phyloP scores from a whole-genome alignment of 1,140 invertebrate genomes.

The Acromyrmex echinatior region DNA sequence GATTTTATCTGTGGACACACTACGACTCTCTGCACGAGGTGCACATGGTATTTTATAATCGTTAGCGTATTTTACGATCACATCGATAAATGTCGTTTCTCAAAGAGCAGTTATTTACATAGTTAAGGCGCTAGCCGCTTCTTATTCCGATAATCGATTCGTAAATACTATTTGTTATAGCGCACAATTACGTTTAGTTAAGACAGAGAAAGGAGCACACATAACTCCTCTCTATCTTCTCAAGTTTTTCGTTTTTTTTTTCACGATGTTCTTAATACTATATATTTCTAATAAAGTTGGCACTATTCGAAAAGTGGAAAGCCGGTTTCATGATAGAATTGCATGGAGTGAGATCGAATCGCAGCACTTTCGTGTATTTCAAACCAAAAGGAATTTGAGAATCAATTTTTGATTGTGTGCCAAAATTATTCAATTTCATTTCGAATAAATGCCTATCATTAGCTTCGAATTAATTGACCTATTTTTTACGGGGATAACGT shows the following conservation, averaged over 20 bases:
- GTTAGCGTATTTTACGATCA: conserved; percentile 52
- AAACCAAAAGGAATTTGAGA: not conserved
- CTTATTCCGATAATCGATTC: conserved; percentile 39
- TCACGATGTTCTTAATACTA: conserved; percentile 37
- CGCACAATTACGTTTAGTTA: conserved; percentile 33
- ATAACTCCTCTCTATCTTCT: not conserved
- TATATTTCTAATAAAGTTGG: conserved; percentile 41
- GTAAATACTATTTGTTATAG: conserved; percentile 49
- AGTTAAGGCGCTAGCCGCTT: conserved; percentile 59
- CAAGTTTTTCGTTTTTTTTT: conserved; percentile 17
- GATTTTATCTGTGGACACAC: conserved; percentile 17
- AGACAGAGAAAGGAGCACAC: conserved; percentile 7
- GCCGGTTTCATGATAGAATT: not conserved
- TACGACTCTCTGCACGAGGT: not conserved
- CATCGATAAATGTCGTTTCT: conserved; percentile 35
- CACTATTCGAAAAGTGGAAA: conserved; percentile 35
- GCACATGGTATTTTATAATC: conserved; percentile 40
- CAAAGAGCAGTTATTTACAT: conserved; percentile 48
- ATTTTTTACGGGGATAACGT: conserved; percentile 34
- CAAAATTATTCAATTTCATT: not conserved
- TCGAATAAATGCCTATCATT: not conserved
- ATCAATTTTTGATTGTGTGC: not conserved
- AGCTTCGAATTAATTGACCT: conserved; percentile 48
- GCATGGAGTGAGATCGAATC: not conserved
- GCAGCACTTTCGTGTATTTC: not conserved